Conservation (phyloP, 2,113 vertebrate species). For the Zootoca vivipara region DNA sequence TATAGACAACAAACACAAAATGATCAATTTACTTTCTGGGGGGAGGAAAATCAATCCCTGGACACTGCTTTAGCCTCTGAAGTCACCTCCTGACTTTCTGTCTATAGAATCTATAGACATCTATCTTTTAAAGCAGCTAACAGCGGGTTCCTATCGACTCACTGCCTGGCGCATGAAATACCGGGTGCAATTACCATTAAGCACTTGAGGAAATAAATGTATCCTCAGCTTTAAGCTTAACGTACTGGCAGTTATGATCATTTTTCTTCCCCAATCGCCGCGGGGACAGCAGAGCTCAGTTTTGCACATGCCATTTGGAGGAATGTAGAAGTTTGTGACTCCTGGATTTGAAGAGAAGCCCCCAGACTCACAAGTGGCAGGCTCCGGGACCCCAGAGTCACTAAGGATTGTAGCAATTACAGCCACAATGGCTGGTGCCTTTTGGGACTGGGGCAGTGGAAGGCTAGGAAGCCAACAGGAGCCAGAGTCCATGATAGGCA, state of each 20-base stretch:
- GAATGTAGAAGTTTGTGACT: neutral
- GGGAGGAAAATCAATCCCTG: conserved; percentile 1
- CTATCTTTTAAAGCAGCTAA: conserved; percentile 36
- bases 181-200: conserved; percentile 11
- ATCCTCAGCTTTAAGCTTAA: conserved; percentile 47
- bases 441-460: too few relatives aligned
- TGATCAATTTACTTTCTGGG: neutral
- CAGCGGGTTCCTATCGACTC: conserved; percentile 37
- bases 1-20: conserved; percentile 23
- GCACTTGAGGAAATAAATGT: conserved; percentile 27
- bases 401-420: neutral
- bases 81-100: neutral
- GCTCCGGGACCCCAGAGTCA: neutral
- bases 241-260: conserved; percentile 20
- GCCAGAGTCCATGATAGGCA: too few relatives aligned
- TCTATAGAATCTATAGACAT: conserved; percentile 26
- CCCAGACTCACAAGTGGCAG: neutral
- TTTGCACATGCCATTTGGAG: neutral
- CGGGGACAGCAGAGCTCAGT: neutral
- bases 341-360: rapidly evolving
- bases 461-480: too few relatives aligned
- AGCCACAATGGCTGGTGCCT: too few relatives aligned
- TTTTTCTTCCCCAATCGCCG: conserved; percentile 22
- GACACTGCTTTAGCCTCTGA: conserved; percentile 38
- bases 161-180: conserved; percentile 17